Base-by-base conservation (phyloP, 2,888 invertebrate genomes). In the Patella depressa region DNA sequence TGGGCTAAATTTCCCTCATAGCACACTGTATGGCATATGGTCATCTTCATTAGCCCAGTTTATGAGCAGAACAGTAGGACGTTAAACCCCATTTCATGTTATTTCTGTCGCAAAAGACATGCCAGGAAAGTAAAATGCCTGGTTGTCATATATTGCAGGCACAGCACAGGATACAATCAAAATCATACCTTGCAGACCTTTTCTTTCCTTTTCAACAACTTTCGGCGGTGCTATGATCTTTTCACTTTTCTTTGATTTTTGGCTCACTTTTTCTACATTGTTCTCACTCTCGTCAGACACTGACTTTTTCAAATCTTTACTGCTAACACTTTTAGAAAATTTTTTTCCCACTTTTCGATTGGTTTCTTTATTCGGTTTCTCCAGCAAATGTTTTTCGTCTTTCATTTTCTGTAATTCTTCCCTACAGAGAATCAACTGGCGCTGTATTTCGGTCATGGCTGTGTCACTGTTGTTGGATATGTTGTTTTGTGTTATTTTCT, bases 391-490 rank as follows among this genome's bases (percentile, higher is more conserved):
- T 65, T 65, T 65, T 70, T 54, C 19, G n/a, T 71, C 81, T 17
- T 83, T 79, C 15, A 85, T 57, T 34, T 81, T 79, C 57, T 81
- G 79, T 17, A 86, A 72, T 73, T 86, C 84, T 57, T 84, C 80
- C 14, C 80, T 79, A 54, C 80, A 83, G 29, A 72, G 79, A 53
- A 81, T 81, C 53, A 87, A 71, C 72, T 86, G 84, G 73, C 80
- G 73, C 76, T 85, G 84, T 71, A 87, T 80, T 65, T 84, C 78
- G 15, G 80, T 77, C 53, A 85, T 80, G 14, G 78, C 72, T 12
- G 73, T 53, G 19, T 75, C 75, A 14, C n/a, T 57, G 29, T 76
- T 59, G 45, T 19, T 29, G 3, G 73, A 53, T 24, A 57, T 72
- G 12, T 65, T 71, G 19, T 29, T 57, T 53, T 75, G 74, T 14